Conservation (phyloP, 1,140 invertebrate genomes). For the Drosophila gunungcola region DNA sequence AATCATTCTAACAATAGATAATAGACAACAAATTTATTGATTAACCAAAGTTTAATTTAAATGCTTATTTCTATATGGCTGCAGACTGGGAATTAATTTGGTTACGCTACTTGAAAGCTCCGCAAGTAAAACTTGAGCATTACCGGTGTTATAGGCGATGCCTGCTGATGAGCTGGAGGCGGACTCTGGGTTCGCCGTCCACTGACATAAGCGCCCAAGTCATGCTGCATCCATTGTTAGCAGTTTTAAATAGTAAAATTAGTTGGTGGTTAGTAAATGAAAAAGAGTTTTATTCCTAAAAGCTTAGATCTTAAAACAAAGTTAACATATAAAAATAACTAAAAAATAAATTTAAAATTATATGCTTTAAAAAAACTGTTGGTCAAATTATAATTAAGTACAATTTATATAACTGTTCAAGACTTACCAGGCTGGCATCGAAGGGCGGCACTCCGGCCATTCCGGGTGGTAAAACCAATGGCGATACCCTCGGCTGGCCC, state of each 20-base stretch:
- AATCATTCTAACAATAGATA: slow-evolving; percentile 87
- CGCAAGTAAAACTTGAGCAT: slow-evolving; percentile 82
- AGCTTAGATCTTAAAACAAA: not conserved
- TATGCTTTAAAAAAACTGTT: too few relatives aligned
- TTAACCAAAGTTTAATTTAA: not conserved
- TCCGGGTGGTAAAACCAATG: slow-evolving; percentile 85
- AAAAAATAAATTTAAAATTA: not conserved
- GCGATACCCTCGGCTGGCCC: slow-evolving; percentile 86
- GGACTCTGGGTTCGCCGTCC: slow-evolving; percentile 87
- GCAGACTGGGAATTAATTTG: slow-evolving; percentile 44
- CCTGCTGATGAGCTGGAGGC: slow-evolving; percentile 91
- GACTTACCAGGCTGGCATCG: slow-evolving; percentile 90
- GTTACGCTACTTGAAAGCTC: slow-evolving; percentile 76
- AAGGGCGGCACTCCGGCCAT: slow-evolving; percentile 86
- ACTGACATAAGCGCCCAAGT: slow-evolving; percentile 84
- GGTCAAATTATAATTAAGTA: not conserved
- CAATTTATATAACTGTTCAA: not conserved
- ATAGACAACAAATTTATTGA: not conserved
- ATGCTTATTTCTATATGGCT: not conserved
- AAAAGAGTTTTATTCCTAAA: not conserved
- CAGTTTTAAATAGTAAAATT: slow-evolving; percentile 11
- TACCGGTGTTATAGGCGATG: slow-evolving; percentile 91
- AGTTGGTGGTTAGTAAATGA: slow-evolving; percentile 31
- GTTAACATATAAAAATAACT: not conserved
- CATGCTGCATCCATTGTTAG: slow-evolving; percentile 85